A percentile compares a stretch with the other conserved stretches of the same genome.
These are phyloP conservation scores for Strigamia crassipes DNA, from an alignment of 2,888 invertebrate species.

Conservation along the genomic window DNA sequence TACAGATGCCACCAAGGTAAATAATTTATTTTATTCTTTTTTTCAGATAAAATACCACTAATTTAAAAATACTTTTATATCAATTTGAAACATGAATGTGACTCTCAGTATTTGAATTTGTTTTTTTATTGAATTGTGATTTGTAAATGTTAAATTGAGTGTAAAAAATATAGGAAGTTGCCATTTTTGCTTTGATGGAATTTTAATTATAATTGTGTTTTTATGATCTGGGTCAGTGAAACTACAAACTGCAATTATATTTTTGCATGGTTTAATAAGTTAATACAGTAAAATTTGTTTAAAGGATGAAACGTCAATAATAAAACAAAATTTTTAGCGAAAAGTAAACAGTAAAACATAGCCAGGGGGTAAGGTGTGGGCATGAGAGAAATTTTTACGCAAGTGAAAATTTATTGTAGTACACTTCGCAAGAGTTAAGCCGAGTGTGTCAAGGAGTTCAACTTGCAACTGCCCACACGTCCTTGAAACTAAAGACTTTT, in stretches of 20 bases:
- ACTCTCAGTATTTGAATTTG: no score
- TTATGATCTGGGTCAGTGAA: slow-evolving; percentile 11
- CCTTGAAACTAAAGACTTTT: not conserved
- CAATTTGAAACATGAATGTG: not conserved
- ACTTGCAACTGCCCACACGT: not conserved
- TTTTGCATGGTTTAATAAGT: not conserved
- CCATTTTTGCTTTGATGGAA: not conserved
- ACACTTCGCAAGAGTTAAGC: not conserved
- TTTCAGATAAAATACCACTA: not conserved
- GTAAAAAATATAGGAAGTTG: no score
- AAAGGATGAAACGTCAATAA: not conserved
- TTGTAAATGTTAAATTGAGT: not conserved
- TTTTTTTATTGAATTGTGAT: not conserved
- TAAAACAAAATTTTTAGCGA: not conserved
- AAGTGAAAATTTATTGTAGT: not conserved
- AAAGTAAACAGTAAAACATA: not conserved
- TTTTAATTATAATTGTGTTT: not conserved
- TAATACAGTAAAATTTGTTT: not conserved
- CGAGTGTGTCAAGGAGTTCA: slow-evolving; percentile 8
- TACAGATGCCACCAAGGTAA: not conserved
- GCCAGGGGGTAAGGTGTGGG: slow-evolving; percentile 5
- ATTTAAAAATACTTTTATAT: no score
- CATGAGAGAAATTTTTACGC: not conserved
- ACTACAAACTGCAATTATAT: not conserved
- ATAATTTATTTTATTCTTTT: no score